Evolutionary conservation across 2,797 vertebrate genomes (phyloP).

Genomic region (Sylvia borin): DNA sequence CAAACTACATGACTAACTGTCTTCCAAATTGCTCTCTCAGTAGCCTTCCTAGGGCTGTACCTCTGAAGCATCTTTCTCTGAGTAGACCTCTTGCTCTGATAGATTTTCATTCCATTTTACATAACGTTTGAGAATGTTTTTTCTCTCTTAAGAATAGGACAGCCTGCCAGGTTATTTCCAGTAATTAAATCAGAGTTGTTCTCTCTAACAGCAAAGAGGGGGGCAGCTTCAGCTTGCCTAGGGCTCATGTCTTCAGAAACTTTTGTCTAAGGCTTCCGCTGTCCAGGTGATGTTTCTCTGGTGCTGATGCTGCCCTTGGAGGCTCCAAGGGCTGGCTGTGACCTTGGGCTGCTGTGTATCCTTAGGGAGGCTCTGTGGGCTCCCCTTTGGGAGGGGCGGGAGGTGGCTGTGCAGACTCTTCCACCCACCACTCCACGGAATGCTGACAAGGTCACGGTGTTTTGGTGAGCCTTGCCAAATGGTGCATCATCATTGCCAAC

Average conservation of each 20-base stretch:
- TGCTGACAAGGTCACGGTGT: not conserved
- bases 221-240: accelerated
- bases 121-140: not conserved
- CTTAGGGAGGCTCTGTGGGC: not conserved
- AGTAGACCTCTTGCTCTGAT: not conserved
- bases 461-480: not conserved
- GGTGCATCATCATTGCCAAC: not conserved
- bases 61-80: not conserved
- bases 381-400: not conserved
- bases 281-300: not conserved
- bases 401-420: no score
- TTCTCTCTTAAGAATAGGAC: not conserved
- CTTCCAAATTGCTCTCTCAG: not conserved
- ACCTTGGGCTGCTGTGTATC: not conserved
- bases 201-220: not conserved
- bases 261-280: not conserved
- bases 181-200: not conserved
- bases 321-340: not conserved
- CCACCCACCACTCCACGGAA: accelerated
- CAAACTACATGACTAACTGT: not conserved
- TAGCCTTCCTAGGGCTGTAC: not conserved
- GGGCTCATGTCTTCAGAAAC: not conserved
- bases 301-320: not conserved
- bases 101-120: not conserved
- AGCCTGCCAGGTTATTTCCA: not conserved